Conservation (phyloP, 2,888 invertebrate genomes). For the Lomographa bimaculata region DNA sequence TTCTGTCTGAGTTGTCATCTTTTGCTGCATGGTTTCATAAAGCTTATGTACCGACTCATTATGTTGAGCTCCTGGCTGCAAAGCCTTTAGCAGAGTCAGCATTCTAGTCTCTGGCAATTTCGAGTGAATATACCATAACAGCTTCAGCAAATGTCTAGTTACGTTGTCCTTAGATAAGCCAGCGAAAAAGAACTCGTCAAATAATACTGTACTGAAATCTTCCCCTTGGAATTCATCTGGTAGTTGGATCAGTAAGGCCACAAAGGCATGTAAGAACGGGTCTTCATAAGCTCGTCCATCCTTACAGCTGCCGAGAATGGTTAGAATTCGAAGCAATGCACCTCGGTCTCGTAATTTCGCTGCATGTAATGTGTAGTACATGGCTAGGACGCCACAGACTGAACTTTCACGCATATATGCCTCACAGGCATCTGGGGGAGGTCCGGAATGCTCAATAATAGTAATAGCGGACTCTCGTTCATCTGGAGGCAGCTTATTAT, state of each 20-base stretch:
- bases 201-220: slow-evolving; percentile 97
- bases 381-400: slow-evolving; percentile 95
- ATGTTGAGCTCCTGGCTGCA: slow-evolving; percentile 90
- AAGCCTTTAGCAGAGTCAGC: slow-evolving; percentile 91
- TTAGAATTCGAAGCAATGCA: slow-evolving; percentile 93
- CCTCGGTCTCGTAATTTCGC: slow-evolving; percentile 92
- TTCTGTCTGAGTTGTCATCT: slow-evolving; percentile 89
- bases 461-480: slow-evolving; percentile 96
- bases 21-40: slow-evolving; percentile 90
- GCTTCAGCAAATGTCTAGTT: slow-evolving; percentile 93
- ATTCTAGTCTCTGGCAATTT: slow-evolving; percentile 91
- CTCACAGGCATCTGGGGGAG: slow-evolving; percentile 96
- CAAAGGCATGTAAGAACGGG: slow-evolving; percentile 96
- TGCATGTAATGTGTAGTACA: slow-evolving; percentile 97
- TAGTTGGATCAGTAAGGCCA: slow-evolving; percentile 92
- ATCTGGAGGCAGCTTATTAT: slow-evolving; percentile 94
- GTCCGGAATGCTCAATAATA: slow-evolving; percentile 96
- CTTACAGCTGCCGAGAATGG: slow-evolving; percentile 94
- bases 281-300: slow-evolving; percentile 97
- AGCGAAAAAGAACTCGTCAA: slow-evolving; percentile 97
- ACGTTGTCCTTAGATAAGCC: slow-evolving; percentile 95
- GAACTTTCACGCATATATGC: slow-evolving; percentile 95
- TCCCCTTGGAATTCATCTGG: slow-evolving; percentile 96
- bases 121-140: slow-evolving; percentile 95
- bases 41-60: slow-evolving; percentile 92